These are phyloP conservation scores for Lampris incognitus DNA, from an alignment of 2,113 vertebrate species.

Conservation along the genomic window DNA sequence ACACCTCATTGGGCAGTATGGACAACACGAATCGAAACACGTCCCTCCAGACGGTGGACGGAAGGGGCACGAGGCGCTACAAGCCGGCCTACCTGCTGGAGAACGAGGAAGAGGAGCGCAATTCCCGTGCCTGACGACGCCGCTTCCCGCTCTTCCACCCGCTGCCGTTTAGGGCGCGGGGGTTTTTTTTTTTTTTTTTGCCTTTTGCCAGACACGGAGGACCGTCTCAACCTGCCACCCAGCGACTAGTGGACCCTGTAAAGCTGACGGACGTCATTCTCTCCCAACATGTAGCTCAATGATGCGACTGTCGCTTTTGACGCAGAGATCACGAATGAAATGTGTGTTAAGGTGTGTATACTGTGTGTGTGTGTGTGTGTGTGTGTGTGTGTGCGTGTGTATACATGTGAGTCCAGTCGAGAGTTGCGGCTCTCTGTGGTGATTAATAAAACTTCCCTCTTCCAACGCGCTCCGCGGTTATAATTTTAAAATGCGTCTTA, in stretches of 20 bases:
- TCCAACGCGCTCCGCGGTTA: conserved; percentile 28
- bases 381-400: neutral
- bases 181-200: neutral
- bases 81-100: conserved; percentile 89
- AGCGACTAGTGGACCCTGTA: neutral
- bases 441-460: conserved; percentile 68
- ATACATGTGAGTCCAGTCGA: conserved; percentile 6
- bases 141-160: neutral
- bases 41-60: conserved; percentile 81
- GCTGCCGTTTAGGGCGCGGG: conserved; percentile 2
- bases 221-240: neutral
- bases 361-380: neutral
- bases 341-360: conserved; percentile 7
- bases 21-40: conserved; percentile 89
- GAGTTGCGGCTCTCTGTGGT: conserved; percentile 40
- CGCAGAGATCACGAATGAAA: neutral
- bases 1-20: conserved; percentile 93
- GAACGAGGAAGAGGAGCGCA: conserved; percentile 92
- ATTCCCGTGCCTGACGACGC: conserved; percentile 79
- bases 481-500: conserved; percentile 40
- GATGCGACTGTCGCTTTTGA: too few species aligned
- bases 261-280: neutral
- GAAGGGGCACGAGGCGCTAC: conserved; percentile 82
- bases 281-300: too few species aligned
- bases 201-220: neutral